These are phyloP conservation scores for Ursus arctos DNA, from an alignment of 2,113 vertebrate species.

Conservation along the genomic window DNA sequence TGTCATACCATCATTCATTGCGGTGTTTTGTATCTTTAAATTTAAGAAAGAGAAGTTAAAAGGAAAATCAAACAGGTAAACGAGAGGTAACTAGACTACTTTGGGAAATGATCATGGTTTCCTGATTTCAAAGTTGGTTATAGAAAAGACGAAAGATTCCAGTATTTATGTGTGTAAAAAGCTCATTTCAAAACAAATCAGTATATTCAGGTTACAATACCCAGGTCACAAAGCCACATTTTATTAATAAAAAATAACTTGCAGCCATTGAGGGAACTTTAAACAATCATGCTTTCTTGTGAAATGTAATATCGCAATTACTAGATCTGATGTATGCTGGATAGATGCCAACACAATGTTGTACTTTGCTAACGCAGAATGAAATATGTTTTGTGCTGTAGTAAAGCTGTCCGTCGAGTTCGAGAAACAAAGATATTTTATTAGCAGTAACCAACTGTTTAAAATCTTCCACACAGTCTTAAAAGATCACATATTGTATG, in stretches of 20 bases:
- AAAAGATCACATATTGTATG: background rate
- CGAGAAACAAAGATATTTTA: background rate
- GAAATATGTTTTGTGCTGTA: background rate
- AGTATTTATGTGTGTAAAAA: constrained; percentile 48
- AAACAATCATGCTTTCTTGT: background rate
- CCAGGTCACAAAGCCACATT: constrained; percentile 23
- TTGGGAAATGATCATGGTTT: background rate
- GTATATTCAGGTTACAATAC: background rate
- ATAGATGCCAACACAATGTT: constrained; percentile 11
- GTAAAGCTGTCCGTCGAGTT: background rate
- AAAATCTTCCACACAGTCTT: background rate
- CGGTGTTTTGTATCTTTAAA: constrained; percentile 22
- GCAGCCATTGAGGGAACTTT: background rate
- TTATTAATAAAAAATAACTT: constrained; percentile 48
- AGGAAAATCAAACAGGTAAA: background rate
- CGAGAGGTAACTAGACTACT: background rate
- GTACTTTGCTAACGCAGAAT: background rate
- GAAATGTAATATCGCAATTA: background rate
- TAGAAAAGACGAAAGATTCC: constrained; percentile 1
- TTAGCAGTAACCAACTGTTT: background rate
- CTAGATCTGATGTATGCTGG: background rate
- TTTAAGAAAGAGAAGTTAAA: background rate
- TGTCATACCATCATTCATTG: background rate
- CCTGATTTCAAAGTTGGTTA: constrained; percentile 5
- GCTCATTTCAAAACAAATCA: background rate